These are phyloP conservation scores for Artibeus lituratus DNA, from an alignment of 2,797 vertebrate genomes.

Conservation along the genomic window DNA sequence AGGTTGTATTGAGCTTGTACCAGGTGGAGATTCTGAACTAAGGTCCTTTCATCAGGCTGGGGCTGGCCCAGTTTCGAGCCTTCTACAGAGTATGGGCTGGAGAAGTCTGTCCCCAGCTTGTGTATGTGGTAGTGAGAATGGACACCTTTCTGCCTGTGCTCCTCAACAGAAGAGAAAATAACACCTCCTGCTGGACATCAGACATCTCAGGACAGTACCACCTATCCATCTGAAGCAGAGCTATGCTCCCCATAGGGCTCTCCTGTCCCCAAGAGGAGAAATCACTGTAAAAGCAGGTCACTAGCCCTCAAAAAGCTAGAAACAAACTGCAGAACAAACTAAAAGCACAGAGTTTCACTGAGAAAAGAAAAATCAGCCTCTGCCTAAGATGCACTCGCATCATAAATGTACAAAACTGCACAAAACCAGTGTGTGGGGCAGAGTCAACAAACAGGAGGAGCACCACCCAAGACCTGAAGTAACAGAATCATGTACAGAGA, in stretches of 20 bases:
- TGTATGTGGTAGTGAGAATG: background rate
- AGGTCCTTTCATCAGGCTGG: background rate
- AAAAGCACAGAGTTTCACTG: background rate
- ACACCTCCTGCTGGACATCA: background rate
- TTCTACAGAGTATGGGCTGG: background rate
- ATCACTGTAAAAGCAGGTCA: background rate
- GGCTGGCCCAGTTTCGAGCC: background rate
- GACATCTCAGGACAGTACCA: background rate
- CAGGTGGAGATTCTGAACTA: background rate
- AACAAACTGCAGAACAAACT: background rate
- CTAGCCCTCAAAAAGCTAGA: background rate
- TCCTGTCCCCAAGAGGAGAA: background rate
- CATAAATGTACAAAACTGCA: too few species aligned
- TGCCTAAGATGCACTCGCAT: background rate
- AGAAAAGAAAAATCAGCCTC: background rate
- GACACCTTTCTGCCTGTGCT: background rate
- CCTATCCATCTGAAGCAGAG: background rate
- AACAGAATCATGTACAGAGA: background rate
- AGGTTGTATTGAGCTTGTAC: too few species aligned
- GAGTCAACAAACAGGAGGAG: background rate
- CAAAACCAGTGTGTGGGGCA: background rate
- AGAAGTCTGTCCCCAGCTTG: background rate
- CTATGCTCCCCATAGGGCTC: background rate
- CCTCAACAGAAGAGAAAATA: background rate
- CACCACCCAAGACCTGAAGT: background rate